Conservation (phyloP, 2,797 vertebrate species). For the Gambusia yucatana region DNA sequence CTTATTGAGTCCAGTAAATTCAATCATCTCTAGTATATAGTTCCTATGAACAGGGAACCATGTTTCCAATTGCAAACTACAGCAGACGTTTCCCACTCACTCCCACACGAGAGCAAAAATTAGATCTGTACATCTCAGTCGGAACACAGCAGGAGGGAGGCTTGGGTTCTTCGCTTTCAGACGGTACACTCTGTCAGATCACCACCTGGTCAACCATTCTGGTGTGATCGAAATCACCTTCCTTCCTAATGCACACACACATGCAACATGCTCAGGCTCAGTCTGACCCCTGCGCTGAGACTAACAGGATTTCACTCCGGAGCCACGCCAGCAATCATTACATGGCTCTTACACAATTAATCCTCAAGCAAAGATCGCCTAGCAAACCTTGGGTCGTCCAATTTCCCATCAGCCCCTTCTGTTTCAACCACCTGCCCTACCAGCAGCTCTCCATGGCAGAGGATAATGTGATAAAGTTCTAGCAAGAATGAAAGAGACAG, state of each 20-base stretch:
- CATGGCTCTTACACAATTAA: conserved; percentile 83
- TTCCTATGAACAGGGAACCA: background rate
- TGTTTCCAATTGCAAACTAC: conserved; percentile 21
- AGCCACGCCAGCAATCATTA: conserved; percentile 80
- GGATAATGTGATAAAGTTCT: conserved; percentile 54
- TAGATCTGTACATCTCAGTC: conserved; percentile 23
- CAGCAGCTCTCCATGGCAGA: conserved; percentile 27
- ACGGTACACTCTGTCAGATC: conserved; percentile 53
- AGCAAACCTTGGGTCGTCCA: conserved; percentile 76
- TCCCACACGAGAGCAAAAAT: conserved; percentile 27
- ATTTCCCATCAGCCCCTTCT: conserved; percentile 72
- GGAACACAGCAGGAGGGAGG: conserved; percentile 40
- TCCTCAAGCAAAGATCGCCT: conserved; percentile 71
- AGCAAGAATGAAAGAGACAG: conserved; percentile 16
- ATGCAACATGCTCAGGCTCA: conserved; percentile 43
- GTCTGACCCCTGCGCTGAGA: conserved; percentile 63
- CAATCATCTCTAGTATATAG: background rate
- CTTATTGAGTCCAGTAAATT: background rate
- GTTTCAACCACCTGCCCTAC: conserved; percentile 69
- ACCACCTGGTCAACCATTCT: conserved; percentile 59
- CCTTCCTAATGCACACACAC: conserved; percentile 46
- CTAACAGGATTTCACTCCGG: conserved; percentile 79
- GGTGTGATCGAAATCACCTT: conserved; percentile 62
- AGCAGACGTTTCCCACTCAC: conserved; percentile 28
- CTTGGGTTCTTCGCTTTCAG: conserved; percentile 37